phyloP scores from a whole-genome alignment of 2,888 invertebrate genomes.

The Himalopsyche kuldschensis region DNA sequence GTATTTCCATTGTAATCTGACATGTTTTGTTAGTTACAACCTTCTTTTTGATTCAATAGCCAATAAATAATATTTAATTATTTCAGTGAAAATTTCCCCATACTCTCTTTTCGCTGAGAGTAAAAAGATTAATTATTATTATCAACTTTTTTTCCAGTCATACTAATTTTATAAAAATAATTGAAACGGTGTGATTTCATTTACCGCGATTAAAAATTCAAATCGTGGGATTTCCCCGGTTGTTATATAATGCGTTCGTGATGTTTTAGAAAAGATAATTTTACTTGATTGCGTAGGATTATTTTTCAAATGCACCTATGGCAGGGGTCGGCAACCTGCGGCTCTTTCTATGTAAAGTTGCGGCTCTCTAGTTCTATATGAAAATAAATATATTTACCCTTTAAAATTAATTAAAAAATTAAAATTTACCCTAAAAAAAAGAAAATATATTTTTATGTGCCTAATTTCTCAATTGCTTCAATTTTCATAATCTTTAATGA shows the following conservation, averaged over 20 bases:
- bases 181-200: not conserved
- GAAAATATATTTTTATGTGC: too few species aligned
- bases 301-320: too few species aligned
- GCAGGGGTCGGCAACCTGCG: too few species aligned
- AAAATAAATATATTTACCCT: too few species aligned
- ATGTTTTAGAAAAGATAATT: not conserved
- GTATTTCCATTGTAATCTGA: too few species aligned
- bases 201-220: not conserved
- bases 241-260: not conserved
- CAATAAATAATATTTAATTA: not conserved
- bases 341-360: too few species aligned
- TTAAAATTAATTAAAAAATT: too few species aligned
- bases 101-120: not conserved
- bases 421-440: too few species aligned
- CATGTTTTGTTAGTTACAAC: too few species aligned
- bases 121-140: not conserved
- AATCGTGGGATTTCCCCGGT: not conserved
- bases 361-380: too few species aligned
- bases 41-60: not conserved
- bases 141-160: not conserved
- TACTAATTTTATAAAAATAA: not conserved
- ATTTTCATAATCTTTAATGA: too few species aligned
- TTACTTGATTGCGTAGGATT: not conserved
- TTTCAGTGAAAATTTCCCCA: not conserved
- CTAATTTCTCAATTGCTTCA: too few species aligned